Evolutionary conservation across 2,113 vertebrate genomes (phyloP), one percentile per base, ranked within the genome.

Genomic region (Microtus montanus): DNA sequence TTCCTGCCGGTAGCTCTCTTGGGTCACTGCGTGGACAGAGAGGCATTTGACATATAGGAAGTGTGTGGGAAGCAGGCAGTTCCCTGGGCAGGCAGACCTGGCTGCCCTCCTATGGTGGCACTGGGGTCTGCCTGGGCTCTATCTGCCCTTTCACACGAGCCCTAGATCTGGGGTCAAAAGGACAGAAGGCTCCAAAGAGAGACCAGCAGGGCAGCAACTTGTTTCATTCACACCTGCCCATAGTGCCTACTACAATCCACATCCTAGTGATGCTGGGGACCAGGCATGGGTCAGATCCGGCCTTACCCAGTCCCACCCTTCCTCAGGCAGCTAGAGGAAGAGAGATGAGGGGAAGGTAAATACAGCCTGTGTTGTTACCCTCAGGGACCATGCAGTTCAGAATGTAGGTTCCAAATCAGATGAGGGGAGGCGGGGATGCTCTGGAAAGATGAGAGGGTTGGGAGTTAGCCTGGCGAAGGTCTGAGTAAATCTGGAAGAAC

Each of bases 1-100:
- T 96, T 94, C 92, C 93, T 90, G 85, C 54, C 68, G 73, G 71
- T 85, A 77, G 83, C 90, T 87, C 89, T 93, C 70, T 2, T 44
- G 92, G 93, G 24, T 93, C 38, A 12, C 14, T 8, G 33, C 22
- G 52, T 71, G 54, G 87, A 80, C 83, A 28, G 89, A 95, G 91
- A 82, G 20, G 26, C 41, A 28, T 54, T 95, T 82, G 71, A 85
- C 75, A 9, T 80, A 80, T 52, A 64, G 64, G 22, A 44, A 85
- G 44, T 47, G 5, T 44, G 35, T 70, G 44, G 41, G 44, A 44
- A 94, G n/a, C 64, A 30, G 86, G 52, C 66, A n/a, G 22, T 61
- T 88, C 52, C 79, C 44, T 87, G 63, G 22, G 17, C 19, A 74
- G n/a, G 64, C 6, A 80, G 49, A 78, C 68, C 58, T 63, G 41